These are phyloP conservation scores for Agapornis roseicollis DNA, from an alignment of 2,113 vertebrate species.

Conservation along the genomic window DNA sequence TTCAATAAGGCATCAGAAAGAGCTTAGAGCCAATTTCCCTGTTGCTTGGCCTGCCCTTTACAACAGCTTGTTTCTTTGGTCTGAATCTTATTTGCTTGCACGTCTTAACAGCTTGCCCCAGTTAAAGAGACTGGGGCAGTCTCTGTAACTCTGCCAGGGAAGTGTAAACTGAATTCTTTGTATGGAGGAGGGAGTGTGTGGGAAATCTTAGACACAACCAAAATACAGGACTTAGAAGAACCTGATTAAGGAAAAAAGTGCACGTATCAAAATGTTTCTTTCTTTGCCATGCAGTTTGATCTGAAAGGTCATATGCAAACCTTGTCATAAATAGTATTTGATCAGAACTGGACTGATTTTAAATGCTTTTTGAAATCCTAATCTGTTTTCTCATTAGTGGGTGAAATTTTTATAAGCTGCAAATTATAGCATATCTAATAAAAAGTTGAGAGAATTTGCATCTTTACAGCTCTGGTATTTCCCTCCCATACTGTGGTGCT, in stretches of 20 bases:
- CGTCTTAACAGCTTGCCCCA: no score
- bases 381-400: neutral
- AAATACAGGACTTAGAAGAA: neutral
- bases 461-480: neutral
- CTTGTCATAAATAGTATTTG: neutral
- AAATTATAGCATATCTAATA: neutral
- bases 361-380: constrained; percentile 9
- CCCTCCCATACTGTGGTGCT: neutral
- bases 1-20: neutral
- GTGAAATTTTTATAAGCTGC: neutral
- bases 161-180: neutral
- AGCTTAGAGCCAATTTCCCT: neutral
- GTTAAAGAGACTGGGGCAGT: no score
- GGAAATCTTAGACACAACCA: neutral
- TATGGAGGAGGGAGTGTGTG: neutral
- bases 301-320: neutral
- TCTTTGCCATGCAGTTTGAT: neutral
- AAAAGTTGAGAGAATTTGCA: neutral
- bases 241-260: neutral
- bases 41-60: neutral
- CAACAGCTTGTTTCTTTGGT: neutral
- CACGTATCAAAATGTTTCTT: neutral
- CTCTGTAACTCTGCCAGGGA: neutral
- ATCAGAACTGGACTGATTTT: neutral
- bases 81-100: neutral